phyloP scores from a whole-genome alignment of 1,140 invertebrate species.

The Atta colombica region DNA sequence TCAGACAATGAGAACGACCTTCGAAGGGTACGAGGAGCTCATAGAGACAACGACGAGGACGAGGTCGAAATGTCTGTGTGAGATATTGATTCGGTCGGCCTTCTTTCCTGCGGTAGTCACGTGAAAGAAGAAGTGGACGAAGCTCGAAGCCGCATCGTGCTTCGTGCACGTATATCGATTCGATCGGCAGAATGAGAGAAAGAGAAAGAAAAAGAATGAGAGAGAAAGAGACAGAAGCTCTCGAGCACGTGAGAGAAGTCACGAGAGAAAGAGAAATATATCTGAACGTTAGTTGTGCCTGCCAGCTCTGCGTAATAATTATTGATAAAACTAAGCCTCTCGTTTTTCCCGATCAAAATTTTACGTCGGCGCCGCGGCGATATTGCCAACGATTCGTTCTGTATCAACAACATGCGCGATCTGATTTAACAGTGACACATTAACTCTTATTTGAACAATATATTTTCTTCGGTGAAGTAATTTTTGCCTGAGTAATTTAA shows the following conservation, averaged over 20 bases:
- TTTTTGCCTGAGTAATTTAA: not conserved
- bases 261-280: conserved; percentile 45
- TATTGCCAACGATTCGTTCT: conserved; percentile 15
- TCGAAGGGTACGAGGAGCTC: conserved; percentile 44
- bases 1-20: conserved; percentile 49
- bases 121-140: conserved; percentile 79
- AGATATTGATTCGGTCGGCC: conserved; percentile 77
- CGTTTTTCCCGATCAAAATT: conserved; percentile 55
- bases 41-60: conserved; percentile 58
- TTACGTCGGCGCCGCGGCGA: conserved; percentile 25
- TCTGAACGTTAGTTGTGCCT: conserved; percentile 52
- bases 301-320: conserved; percentile 48
- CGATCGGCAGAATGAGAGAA: conserved; percentile 63
- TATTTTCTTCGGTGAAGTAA: not conserved
- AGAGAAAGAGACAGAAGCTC: conserved; percentile 35
- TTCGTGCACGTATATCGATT: conserved; percentile 78
- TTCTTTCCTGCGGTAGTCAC: conserved; percentile 78
- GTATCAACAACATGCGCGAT: conserved; percentile 11
- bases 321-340: conserved; percentile 31
- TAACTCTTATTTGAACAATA: not conserved
- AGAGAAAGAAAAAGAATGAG: not conserved
- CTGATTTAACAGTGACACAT: conserved; percentile 12
- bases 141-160: conserved; percentile 75
- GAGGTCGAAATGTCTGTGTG: conserved; percentile 74
- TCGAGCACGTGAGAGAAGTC: conserved; percentile 63